These are phyloP conservation scores for Diorhabda sublineata DNA, from an alignment of 1,140 invertebrate species.

Conservation along the genomic window DNA sequence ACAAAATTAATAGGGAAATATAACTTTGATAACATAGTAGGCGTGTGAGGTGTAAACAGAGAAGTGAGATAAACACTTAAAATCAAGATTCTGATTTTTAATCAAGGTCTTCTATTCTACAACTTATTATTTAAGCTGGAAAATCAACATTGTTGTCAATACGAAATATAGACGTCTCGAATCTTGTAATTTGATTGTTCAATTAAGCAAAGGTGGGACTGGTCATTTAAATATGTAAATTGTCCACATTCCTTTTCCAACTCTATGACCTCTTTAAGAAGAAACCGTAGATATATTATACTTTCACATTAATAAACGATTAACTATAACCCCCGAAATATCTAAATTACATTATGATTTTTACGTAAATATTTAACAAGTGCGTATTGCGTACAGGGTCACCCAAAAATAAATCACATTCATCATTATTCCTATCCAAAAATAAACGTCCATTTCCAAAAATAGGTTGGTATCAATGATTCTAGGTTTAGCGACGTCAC, in stretches of 20 bases:
- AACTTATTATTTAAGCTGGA: not conserved
- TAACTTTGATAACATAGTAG: not conserved
- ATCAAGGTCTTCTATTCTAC: not conserved
- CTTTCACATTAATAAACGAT: conserved; percentile 27
- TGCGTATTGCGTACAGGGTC: not conserved
- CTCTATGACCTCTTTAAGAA: conserved; percentile 37
- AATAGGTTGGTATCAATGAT: not conserved
- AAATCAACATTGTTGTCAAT: not conserved
- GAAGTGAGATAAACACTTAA: conserved; percentile 17
- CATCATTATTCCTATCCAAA: not conserved
- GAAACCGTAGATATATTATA: conserved; percentile 14
- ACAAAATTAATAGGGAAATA: too few relatives aligned
- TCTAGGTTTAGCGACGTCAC: not conserved
- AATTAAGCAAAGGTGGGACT: conserved; percentile 10
- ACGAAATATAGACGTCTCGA: not conserved
- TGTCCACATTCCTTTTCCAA: conserved; percentile 30
- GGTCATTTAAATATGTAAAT: conserved; percentile 19
- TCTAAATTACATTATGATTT: not conserved
- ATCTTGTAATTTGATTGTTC: conserved; percentile 9
- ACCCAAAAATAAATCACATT: not conserved
- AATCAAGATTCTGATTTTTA: conserved; percentile 2
- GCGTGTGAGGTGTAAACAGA: conserved; percentile 26
- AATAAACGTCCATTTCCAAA: conserved; percentile 1
- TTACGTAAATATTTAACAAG: not conserved
- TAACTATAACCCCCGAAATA: too few relatives aligned